These are phyloP conservation scores for Mus musculus DNA, from an alignment of 2,113 vertebrate genomes.

Conservation along the genomic window DNA sequence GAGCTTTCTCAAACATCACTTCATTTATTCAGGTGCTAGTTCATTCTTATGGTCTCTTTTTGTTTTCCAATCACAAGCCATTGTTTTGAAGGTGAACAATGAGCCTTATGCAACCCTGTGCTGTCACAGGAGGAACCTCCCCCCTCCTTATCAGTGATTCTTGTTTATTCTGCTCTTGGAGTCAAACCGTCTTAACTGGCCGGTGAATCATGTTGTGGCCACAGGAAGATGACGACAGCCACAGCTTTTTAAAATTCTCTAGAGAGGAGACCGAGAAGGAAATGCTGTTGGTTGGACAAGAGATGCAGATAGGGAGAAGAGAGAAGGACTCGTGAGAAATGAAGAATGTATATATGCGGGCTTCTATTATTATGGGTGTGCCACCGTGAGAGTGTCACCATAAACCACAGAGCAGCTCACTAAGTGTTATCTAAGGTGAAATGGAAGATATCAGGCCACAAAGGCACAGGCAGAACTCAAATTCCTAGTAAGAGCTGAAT, in stretches of 20 bases:
- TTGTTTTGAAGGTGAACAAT: conserved; percentile 79
- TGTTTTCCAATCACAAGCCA: not conserved
- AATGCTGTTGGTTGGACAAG: not conserved
- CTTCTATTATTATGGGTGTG: not conserved
- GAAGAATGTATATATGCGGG: not conserved
- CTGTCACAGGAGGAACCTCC: conserved; percentile 4
- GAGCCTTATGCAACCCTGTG: not conserved
- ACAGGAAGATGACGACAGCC: conserved; percentile 66
- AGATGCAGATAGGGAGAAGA: not conserved
- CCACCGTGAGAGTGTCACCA: not conserved
- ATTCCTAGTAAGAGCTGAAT: not conserved
- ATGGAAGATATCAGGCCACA: conserved; percentile 50
- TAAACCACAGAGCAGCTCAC: not conserved
- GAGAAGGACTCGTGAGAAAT: not conserved
- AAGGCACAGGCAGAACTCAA: conserved; percentile 11
- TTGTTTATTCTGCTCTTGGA: conserved; percentile 57
- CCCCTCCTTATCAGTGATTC: not conserved
- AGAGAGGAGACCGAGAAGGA: conserved; percentile 48
- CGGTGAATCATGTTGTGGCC: not conserved
- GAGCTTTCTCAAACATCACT: not conserved
- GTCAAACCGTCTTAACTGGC: not conserved
- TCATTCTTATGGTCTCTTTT: conserved; percentile 27
- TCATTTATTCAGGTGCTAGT: conserved; percentile 65
- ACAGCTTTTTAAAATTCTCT: not conserved
- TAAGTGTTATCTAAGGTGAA: conserved; percentile 49